Base-by-base conservation (phyloP, 2,888 invertebrate species). In the Leucophora obtusa region DNA sequence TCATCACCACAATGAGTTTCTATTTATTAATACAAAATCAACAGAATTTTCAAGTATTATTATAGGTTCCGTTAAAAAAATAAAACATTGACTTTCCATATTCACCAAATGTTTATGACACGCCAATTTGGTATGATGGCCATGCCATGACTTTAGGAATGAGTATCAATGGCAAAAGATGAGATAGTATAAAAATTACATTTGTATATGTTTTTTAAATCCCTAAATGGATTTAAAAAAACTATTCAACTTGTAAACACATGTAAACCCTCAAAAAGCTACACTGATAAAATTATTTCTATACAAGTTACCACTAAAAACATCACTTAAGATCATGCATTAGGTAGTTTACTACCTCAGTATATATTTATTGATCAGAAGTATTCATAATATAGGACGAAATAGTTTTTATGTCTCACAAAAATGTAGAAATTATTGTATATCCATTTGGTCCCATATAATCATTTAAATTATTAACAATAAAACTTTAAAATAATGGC, bases 1-100 rank as follows among this genome's bases (percentile, higher is more conserved):
- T 65, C 75, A 80, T 72, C 71, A 53, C 56, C 68, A 60, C 58
- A 63, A 65, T 80, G 58, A 51, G 38, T 66, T 79, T 14, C 53
- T 68, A 28, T 75, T 63, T 59, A 43, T 24, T 66, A 21, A 72
- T 35, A 62, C 8, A 50, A 51, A 24, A n/a, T n/a, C n/a, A 10
- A 53, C 38, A 47, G 53, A 54, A 51, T 33, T 65, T 54, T 62
- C 47, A 63, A 56, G 56, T 33, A 14, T 35, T 38, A 15, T 51
- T 62, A 15, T 43, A 63, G 10, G 43, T 24, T 54, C 21, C 28
- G 17, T 63, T 6, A 35, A n/a, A 21, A 24, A 63, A 18, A 5
- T 24, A 24, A 43, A 66, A 74, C 50, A 70, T 69, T 69, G 51
- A 58, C 51, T 70, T 63, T 24, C 38, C n/a, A 56, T 69, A 63